Evolutionary conservation across 2,888 invertebrate genomes (phyloP), one percentile per base, ranked within the genome.

Genomic region (Oscheius sp.): DNA sequence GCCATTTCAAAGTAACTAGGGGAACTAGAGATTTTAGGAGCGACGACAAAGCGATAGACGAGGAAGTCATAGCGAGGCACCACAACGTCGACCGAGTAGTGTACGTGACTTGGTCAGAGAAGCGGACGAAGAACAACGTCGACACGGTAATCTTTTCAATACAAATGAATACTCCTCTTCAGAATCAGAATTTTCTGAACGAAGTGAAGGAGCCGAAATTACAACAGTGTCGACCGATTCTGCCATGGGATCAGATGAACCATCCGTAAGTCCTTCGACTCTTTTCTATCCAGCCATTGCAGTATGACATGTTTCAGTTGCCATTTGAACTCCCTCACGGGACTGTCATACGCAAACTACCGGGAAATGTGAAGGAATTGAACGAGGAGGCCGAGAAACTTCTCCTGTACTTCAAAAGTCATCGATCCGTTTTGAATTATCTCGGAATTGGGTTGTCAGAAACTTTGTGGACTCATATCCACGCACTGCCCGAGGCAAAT

Each of bases 381-480:
- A 69, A 69, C 13, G 78, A 76, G 7, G 84, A 84, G 45, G 82
- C 78, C 6, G 84, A 84, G 21, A 75, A 78, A 18, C 76, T 84
- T 1, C 68, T 84, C 16, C 46, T 75, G 16, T 84, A 81, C 69
- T 83, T 84, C 73, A 80, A 80, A 63, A 56, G 72, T 1, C 78
- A 84, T 69, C 76, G 77, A 29, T 72, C 74, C 13, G 77, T 83
- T 16, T 56, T 84, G 25, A 82, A 84, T 52, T 83, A 81, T 71
- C 46, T 84, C 29, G 75, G 81, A 23, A 78, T 81, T 23, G 81
- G 81, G 0, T 58, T 81, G 35, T 76, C 79, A 13, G 81, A 81
- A 58, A 58, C 79, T 12, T 72, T 81, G 6, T 78, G 82, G 79
- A 74, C 76, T 25, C 82, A 82, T 53, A 79, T 84, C 35, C 74